These are phyloP conservation scores for Leptoteleia sp. DNA, from an alignment of 1,140 invertebrate species.

Conservation along the genomic window DNA sequence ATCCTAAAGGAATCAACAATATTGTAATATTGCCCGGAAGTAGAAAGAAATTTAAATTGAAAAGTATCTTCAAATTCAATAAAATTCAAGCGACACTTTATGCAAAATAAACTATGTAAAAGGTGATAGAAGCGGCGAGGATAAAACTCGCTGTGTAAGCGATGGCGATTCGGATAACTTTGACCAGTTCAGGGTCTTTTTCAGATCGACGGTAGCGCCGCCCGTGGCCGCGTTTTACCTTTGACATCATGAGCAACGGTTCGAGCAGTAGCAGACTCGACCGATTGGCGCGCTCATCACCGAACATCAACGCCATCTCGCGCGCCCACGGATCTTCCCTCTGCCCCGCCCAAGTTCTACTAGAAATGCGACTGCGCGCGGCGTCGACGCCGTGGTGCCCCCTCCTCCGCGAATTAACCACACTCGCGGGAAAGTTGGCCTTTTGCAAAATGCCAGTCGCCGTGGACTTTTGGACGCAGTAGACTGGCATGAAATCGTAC, in stretches of 20 bases:
- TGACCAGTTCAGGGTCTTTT: slow-evolving; percentile 77
- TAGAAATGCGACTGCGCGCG: slow-evolving; percentile 66
- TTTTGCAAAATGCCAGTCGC: slow-evolving; percentile 70
- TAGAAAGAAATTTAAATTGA: too few species aligned
- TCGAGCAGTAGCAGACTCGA: slow-evolving; percentile 80
- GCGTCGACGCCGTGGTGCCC: slow-evolving; percentile 66
- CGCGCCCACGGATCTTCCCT: slow-evolving; percentile 45
- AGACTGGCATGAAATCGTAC: slow-evolving; percentile 70
- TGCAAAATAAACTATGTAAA: slow-evolving; percentile 79
- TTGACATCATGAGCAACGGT: slow-evolving; percentile 77
- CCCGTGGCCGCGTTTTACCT: slow-evolving; percentile 65
- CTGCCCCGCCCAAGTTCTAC: not conserved
- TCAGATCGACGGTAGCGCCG: slow-evolving; percentile 67
- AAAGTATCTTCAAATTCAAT: too few species aligned
- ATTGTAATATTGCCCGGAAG: too few species aligned
- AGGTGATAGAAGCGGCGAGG: slow-evolving; percentile 79
- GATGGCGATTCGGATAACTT: slow-evolving; percentile 80
- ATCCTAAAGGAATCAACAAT: too few species aligned
- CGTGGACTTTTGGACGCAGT: slow-evolving; percentile 68
- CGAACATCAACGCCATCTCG: slow-evolving; percentile 41
- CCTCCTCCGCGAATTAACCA: slow-evolving; percentile 20
- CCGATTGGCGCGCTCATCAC: slow-evolving; percentile 64
- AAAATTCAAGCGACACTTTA: not conserved
- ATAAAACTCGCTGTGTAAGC: slow-evolving; percentile 81
- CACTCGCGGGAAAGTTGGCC: not conserved